phyloP scores from a whole-genome alignment of 2,888 invertebrate species.

The Lasioglossum vierecki region DNA sequence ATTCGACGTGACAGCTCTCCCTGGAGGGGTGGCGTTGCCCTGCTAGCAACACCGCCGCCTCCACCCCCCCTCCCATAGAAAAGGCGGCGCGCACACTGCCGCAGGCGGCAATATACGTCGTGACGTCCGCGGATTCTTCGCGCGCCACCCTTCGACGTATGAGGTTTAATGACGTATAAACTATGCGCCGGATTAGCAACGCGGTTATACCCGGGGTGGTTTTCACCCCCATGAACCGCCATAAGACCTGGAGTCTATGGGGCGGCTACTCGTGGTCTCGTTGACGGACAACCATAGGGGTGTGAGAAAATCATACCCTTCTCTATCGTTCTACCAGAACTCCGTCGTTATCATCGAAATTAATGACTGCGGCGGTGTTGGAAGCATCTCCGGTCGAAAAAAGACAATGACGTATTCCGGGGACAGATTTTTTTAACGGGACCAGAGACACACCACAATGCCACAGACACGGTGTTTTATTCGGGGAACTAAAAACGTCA shows the following conservation, averaged over 20 bases:
- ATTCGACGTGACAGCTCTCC: conserved; percentile 82
- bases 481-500: conserved; percentile 42
- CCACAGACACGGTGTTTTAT: conserved; percentile 26
- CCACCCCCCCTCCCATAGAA: conserved; percentile 27
- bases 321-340: neutral
- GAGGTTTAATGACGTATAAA: conserved; percentile 84
- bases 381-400: neutral
- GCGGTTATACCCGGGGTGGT: conserved; percentile 63
- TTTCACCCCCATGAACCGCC: conserved; percentile 52
- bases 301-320: conserved; percentile 26
- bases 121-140: conserved; percentile 83
- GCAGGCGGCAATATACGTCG: conserved; percentile 78
- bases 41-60: conserved; percentile 56
- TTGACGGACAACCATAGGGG: conserved; percentile 46
- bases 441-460: conserved; percentile 11
- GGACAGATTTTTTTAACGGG: conserved; percentile 12
- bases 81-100: conserved; percentile 64
- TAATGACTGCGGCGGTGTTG: conserved; percentile 16
- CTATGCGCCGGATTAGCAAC: conserved; percentile 82
- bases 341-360: conserved; percentile 18
- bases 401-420: conserved; percentile 44
- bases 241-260: conserved; percentile 55
- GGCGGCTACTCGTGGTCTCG: conserved; percentile 58
- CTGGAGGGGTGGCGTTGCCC: conserved; percentile 72
- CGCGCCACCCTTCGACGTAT: conserved; percentile 72